phyloP scores from a whole-genome alignment of 1,140 invertebrate species.

The Lethrus apterus region DNA sequence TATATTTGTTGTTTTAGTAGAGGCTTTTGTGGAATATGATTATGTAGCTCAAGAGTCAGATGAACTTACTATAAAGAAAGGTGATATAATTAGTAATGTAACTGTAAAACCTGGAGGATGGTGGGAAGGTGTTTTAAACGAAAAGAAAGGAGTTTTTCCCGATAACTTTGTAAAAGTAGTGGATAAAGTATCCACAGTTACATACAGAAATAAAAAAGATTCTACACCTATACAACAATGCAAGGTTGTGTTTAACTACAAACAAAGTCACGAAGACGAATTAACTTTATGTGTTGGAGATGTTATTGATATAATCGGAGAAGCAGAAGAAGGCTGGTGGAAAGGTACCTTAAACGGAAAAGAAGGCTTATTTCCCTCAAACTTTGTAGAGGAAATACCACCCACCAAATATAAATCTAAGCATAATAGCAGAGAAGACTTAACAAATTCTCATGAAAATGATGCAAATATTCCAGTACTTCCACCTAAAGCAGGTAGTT shows the following conservation, averaged over 20 bases:
- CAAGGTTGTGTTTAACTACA: constrained; percentile 84
- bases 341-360: constrained; percentile 66
- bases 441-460: constrained; percentile 24
- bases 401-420: constrained; percentile 29
- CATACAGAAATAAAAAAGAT: constrained; percentile 25
- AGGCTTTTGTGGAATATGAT: constrained; percentile 73
- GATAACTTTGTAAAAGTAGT: constrained; percentile 88
- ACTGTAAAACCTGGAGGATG: constrained; percentile 84
- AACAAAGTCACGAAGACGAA: constrained; percentile 88
- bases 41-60: constrained; percentile 73
- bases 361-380: constrained; percentile 86
- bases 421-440: constrained; percentile 24
- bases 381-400: constrained; percentile 75
- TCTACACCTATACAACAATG: constrained; percentile 52
- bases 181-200: constrained; percentile 22
- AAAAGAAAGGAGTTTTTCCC: constrained; percentile 91
- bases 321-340: constrained; percentile 90
- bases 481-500: constrained; percentile 54
- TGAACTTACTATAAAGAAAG: constrained; percentile 79
- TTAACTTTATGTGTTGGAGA: constrained; percentile 78
- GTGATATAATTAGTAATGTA: constrained; percentile 81
- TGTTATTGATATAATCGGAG: constrained; percentile 77
- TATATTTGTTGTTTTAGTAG: constrained; percentile 55
- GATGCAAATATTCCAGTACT: constrained; percentile 40
- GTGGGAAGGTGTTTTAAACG: constrained; percentile 90